These are phyloP conservation scores for Tinea semifulvella DNA, from an alignment of 2,888 invertebrate species.

Conservation along the genomic window DNA sequence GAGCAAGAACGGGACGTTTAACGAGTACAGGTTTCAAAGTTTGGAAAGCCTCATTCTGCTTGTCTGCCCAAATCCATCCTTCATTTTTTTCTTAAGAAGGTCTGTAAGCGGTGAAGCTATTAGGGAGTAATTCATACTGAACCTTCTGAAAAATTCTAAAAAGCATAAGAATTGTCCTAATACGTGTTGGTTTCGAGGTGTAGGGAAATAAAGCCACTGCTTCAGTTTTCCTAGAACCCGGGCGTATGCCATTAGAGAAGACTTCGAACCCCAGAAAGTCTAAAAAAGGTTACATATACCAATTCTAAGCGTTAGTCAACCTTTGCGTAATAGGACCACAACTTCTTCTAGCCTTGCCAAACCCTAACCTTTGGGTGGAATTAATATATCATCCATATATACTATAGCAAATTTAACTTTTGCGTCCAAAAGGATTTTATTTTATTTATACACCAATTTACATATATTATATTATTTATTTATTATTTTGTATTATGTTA, in stretches of 20 bases:
- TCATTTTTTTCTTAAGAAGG: slow-evolving; percentile 21
- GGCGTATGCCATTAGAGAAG: slow-evolving; percentile 19
- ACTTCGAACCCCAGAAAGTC: slow-evolving; percentile 24
- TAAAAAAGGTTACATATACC: slow-evolving; percentile 25
- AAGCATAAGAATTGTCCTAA: too few species aligned
- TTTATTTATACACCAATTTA: too few species aligned
- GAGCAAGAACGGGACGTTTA: slow-evolving; percentile 21
- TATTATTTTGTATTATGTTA: too few species aligned
- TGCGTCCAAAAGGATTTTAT: slow-evolving; percentile 22
- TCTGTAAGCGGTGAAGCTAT: too few species aligned
- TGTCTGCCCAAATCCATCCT: slow-evolving; percentile 20
- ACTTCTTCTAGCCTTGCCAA: slow-evolving; percentile 20
- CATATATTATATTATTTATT: too few species aligned
- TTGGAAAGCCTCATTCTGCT: slow-evolving; percentile 21
- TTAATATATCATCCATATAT: slow-evolving; percentile 24
- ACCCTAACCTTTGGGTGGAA: slow-evolving; percentile 18
- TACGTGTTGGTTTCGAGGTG: slow-evolving; percentile 16
- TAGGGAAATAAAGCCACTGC: too few species aligned
- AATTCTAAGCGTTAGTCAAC: slow-evolving; percentile 23
- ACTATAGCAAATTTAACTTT: slow-evolving; percentile 19
- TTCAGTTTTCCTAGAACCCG: slow-evolving; percentile 20
- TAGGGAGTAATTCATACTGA: too few species aligned
- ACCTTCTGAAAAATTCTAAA: too few species aligned
- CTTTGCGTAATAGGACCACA: slow-evolving; percentile 16
- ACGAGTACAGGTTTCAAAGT: slow-evolving; percentile 21